Conservation (phyloP, 2,888 invertebrate species). For the Autographa gamma region DNA sequence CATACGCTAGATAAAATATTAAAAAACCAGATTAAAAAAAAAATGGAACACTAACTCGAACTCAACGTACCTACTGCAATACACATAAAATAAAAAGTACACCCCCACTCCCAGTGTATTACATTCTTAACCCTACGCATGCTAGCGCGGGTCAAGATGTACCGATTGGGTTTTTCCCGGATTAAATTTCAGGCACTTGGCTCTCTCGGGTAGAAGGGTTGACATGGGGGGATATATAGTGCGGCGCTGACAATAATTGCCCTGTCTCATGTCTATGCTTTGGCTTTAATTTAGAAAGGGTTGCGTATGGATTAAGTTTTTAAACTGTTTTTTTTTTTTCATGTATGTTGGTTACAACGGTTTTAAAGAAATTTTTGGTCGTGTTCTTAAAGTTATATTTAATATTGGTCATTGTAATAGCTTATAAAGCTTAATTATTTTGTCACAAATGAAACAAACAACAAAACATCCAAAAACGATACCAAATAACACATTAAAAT, state of each 20-base stretch:
- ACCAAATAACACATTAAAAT: neutral
- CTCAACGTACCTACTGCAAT: neutral
- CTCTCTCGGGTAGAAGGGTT: conserved; percentile 50
- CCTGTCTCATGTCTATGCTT: conserved; percentile 31
- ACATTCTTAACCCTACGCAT: conserved; percentile 55
- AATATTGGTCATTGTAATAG: no score
- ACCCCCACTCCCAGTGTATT: conserved; percentile 50
- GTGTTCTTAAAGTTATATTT: no score
- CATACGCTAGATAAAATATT: neutral
- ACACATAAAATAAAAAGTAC: conserved; percentile 35
- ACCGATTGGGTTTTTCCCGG: conserved; percentile 60
- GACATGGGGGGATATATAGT: conserved; percentile 34
- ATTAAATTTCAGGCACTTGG: conserved; percentile 60
- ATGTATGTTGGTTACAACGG: neutral
- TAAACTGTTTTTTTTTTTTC: conserved; percentile 8
- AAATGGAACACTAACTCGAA: conserved; percentile 11
- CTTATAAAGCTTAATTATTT: no score
- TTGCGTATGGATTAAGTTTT: conserved; percentile 25
- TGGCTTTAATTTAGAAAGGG: conserved; percentile 24
- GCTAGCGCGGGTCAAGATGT: conserved; percentile 61
- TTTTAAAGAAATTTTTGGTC: no score
- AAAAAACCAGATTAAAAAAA: neutral
- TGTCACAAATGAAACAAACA: no score
- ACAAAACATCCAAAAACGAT: neutral
- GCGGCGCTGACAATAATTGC: conserved; percentile 43